These are phyloP conservation scores for Limosa lapponica DNA, from an alignment of 2,797 vertebrate genomes.

Conservation along the genomic window DNA sequence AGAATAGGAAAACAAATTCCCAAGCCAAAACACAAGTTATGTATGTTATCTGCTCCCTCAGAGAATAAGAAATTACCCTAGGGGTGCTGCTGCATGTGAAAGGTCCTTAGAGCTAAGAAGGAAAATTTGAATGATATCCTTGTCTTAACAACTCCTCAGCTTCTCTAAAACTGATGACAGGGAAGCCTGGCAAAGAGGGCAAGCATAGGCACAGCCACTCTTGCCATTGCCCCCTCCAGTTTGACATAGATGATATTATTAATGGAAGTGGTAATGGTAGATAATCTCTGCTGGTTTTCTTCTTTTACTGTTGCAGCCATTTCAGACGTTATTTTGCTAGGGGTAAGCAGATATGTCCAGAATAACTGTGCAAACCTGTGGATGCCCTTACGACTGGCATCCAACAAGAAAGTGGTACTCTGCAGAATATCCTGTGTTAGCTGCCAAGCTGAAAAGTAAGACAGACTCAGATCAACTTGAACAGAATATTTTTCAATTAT, in stretches of 20 bases:
- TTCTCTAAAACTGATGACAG: background rate
- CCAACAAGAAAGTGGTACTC: background rate
- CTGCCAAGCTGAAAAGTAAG: background rate
- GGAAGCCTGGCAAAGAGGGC: fast-evolving
- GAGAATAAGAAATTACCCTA: background rate
- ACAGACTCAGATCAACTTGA: background rate
- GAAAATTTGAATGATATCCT: background rate
- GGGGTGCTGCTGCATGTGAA: background rate
- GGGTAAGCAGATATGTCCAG: background rate
- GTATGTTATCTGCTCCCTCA: background rate
- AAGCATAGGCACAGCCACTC: background rate
- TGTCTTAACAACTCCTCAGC: background rate
- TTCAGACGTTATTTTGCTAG: background rate
- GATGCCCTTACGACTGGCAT: background rate
- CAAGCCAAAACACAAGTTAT: background rate
- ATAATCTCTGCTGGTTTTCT: background rate
- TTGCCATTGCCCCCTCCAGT: background rate
- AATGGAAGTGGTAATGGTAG: background rate
- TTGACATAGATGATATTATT: background rate
- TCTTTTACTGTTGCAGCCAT: background rate
- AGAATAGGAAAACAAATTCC: background rate
- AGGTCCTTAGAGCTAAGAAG: background rate
- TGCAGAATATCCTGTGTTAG: background rate
- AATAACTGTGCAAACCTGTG: background rate
- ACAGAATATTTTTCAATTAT: background rate